Conservation (phyloP, 2,113 vertebrate genomes). For the Camelus bactrianus region DNA sequence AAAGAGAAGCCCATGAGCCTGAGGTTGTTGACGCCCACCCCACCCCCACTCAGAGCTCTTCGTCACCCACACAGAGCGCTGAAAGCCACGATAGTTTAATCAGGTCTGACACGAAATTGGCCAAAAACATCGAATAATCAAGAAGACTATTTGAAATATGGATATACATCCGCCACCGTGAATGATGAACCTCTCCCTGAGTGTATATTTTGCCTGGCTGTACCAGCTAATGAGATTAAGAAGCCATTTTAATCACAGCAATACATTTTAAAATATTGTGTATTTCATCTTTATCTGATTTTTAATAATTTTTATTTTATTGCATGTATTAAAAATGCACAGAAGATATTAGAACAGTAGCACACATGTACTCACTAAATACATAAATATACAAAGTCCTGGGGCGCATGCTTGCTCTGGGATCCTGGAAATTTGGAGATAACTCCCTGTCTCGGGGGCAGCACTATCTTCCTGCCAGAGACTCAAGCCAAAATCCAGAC, state of each 20-base stretch:
- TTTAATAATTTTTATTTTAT: conserved; percentile 66
- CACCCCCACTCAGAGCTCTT: background rate
- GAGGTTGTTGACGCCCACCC: background rate
- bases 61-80: background rate
- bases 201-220: conserved; percentile 37
- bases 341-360: background rate
- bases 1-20: background rate
- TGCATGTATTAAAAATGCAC: conserved; percentile 60
- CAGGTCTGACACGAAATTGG: conserved; percentile 57
- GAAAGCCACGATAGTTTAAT: conserved; percentile 30
- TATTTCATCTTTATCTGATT: conserved; percentile 73
- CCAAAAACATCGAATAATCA: conserved; percentile 67
- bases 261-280: conserved; percentile 69
- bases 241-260: conserved; percentile 71
- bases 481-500: background rate
- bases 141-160: conserved; percentile 63
- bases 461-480: background rate
- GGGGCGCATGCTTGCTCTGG: rapidly evolving
- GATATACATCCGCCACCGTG: conserved; percentile 9
- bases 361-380: background rate
- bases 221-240: conserved; percentile 70
- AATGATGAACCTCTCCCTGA: conserved; percentile 28
- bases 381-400: background rate
- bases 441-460: too few relatives aligned
- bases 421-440: background rate